Percentiles rank a stretch among this genome's conserved stretches.
Evolutionary conservation across 1,140 invertebrate genomes (phyloP).

Genomic region (Ceratina australensis): DNA sequence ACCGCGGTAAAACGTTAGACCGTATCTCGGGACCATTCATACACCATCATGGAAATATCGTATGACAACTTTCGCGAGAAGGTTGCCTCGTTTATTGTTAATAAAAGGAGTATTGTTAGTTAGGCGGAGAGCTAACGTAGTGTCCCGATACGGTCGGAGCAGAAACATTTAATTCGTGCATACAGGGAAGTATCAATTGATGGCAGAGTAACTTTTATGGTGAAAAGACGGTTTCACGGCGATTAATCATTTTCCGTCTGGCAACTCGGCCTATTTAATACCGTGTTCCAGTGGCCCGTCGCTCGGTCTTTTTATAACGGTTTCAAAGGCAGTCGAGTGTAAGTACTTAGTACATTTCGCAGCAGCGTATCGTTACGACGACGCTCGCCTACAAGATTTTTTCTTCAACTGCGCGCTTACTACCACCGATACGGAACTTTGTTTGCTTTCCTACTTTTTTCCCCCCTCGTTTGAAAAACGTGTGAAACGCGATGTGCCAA

Average conservation of each 20-base stretch:
- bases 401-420: not conserved
- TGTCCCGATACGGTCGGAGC: too few species aligned
- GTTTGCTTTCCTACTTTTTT: not conserved
- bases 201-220: conserved; percentile 28
- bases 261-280: conserved; percentile 64
- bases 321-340: conserved; percentile 56
- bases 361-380: conserved; percentile 41
- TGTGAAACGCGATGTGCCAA: too few species aligned
- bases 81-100: too few species aligned
- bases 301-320: conserved; percentile 57
- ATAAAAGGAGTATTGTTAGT: too few species aligned
- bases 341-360: conserved; percentile 43
- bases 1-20: too few species aligned
- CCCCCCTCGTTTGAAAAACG: not conserved
- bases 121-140: too few species aligned
- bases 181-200: conserved; percentile 30
- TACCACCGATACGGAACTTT: conserved; percentile 2
- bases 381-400: conserved; percentile 31
- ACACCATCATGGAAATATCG: too few species aligned
- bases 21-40: too few species aligned
- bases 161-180: not conserved
- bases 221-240: conserved; percentile 33
- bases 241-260: conserved; percentile 63
- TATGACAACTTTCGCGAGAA: too few species aligned
- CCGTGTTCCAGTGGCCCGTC: conserved; percentile 57